phyloP scores from a whole-genome alignment of 2,888 invertebrate genomes.

The Balanococcus diminutus region DNA sequence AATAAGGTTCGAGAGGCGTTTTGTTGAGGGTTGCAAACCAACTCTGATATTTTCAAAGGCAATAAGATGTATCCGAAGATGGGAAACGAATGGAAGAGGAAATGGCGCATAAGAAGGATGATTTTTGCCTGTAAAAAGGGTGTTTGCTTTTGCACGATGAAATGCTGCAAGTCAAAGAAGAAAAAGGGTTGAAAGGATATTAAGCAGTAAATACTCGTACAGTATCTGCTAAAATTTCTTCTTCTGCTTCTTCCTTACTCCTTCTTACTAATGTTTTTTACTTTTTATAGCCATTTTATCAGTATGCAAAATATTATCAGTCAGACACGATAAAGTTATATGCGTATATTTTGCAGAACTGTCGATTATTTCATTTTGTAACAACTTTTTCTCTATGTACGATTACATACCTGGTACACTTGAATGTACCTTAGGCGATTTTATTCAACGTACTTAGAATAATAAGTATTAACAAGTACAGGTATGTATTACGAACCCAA shows the following conservation, averaged over 20 bases:
- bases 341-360: background rate
- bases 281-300: constrained; percentile 35
- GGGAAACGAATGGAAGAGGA: constrained; percentile 47
- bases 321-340: background rate
- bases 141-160: constrained; percentile 55
- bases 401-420: background rate
- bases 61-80: constrained; percentile 47
- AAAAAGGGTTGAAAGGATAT: constrained; percentile 55
- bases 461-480: background rate
- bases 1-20: constrained; percentile 43
- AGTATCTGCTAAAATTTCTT: constrained; percentile 55
- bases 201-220: constrained; percentile 55
- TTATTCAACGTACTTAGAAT: background rate
- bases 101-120: constrained; percentile 55
- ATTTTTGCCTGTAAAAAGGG: constrained; percentile 55
- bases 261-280: constrained; percentile 36
- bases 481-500: background rate
- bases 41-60: constrained; percentile 54
- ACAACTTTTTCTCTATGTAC: background rate
- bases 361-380: background rate
- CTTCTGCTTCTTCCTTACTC: constrained; percentile 23
- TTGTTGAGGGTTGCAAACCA: constrained; percentile 53
- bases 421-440: background rate
- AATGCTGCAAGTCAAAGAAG: constrained; percentile 55
- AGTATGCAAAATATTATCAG: background rate